Base-by-base conservation (phyloP, 2,113 vertebrate species). In the Cathartes aura region DNA sequence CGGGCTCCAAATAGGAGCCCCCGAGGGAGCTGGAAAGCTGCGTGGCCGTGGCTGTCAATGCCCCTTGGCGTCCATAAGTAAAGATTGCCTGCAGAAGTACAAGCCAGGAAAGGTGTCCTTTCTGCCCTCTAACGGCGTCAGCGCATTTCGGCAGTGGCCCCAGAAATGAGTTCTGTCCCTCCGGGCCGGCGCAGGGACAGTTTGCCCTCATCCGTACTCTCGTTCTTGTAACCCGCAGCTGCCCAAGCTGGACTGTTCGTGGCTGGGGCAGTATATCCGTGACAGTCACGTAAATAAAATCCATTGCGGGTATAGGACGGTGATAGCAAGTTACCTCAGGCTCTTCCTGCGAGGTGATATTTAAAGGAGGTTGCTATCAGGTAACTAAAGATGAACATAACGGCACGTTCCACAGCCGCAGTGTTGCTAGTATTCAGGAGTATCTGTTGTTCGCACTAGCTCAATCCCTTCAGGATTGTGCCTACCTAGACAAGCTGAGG, bases 11-110 rank as follows among this genome's bases (percentile, higher is more conserved):
- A 8, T 2, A 6, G 63, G 71, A 70, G 8, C 13, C 3, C n/a
- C 30, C 7, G 9, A 6, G 19, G n/a, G 11, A 32, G 48, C 32
- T 3, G 42, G 42, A 9, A 36, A 19, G 42, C 60, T 45, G 20
- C 2, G 26, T 14, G 12, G 40, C 47, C 16, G 24, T 8, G 60
- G 34, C 43, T 12, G 40, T 38, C 18, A 3, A 1, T 42, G 59
- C 21, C 58, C 26, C 0, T 4, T 26, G 63, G 2, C 15, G 10
- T 13, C 36, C 38, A 0, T 26, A 9, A 45, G 22, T 9, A 16
- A 27, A 24, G 24, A 8, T 16, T 32, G 4, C 27, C 43, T 24
- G 7, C 26, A 9, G 76, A 15, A 36, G 24, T 2, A 17, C 26
- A 11, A 21, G 5, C 20, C 5, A 8, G 63, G 45, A 36, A 43